Base-by-base conservation (phyloP, 2,888 invertebrate genomes). In the Ectobius pallidus region DNA sequence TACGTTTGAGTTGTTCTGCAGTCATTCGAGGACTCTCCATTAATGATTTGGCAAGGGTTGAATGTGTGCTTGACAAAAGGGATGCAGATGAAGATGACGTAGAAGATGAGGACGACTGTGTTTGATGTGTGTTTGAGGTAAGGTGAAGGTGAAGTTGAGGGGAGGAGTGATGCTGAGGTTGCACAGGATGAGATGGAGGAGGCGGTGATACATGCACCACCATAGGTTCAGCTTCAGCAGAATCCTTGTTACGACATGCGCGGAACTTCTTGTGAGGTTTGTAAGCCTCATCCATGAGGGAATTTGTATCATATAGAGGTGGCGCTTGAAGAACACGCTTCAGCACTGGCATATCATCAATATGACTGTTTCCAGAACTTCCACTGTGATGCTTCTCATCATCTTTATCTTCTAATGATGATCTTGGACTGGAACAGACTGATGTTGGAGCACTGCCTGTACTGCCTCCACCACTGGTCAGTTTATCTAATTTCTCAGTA, bases 201-300 rank as follows among this genome's bases (percentile, higher is more conserved):
- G 68, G 69, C 9, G 63, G 74, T 30, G 76, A 74, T 61, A 73
- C 75, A 16, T 72, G 62, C 20, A 81, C 80, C 9, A 87, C 83
- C 73, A 91, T 92, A 0, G 90, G 88, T 79, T 91, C 90, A 1
- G 93, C 92, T 80, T 94, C 94, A 55, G 92, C 92, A 1, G 90
- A 90, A 81, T 94, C 94, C 78, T 93, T 92, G 75, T 84, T 83
- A 30, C 94, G 86, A 81, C 94, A 85, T 1, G 94, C 94, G 58
- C 96, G 90, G 88, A 96, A 96, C 83, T 96, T 96, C 84, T 96
- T 96, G 87, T 96, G 96, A 75, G 96, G 96, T 82, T 96, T 95
- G 86, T 96, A 96, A 18, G 95, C 95, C 84, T 95, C 96, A 82
- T 96, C 95, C 95, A 96, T 96, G 72, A 96, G 84, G 1, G 93